Percentiles rank a stretch among this genome's conserved stretches.
phyloP scores from a whole-genome alignment of 2,797 vertebrate species.

The Balearica regulorum region DNA sequence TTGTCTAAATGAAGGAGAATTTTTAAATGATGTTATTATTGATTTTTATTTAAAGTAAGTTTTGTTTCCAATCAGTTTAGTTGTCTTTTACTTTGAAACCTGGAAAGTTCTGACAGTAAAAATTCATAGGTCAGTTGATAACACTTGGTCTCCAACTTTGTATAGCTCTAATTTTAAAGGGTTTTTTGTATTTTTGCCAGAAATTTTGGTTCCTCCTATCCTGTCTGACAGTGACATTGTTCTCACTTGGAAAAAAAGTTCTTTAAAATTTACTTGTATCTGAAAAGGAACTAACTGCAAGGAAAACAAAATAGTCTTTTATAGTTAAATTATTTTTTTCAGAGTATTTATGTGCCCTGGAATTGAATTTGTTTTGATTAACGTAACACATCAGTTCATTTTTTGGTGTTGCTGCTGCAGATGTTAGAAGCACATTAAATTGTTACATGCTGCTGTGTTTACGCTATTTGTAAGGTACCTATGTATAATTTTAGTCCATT shows the following conservation, averaged over 20 bases:
- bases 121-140: neutral
- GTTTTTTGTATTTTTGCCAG: neutral
- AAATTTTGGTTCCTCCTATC: neutral
- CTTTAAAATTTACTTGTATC: neutral
- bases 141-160: neutral
- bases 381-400: neutral
- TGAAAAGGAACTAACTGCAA: neutral
- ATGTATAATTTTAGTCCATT: neutral
- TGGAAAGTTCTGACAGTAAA: neutral
- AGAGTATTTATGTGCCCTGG: neutral
- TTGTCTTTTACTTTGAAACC: neutral
- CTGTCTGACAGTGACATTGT: neutral
- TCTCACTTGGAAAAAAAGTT: neutral
- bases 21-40: constrained; percentile 98
- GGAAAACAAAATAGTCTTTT: neutral
- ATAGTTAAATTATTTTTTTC: neutral
- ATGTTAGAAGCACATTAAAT: neutral
- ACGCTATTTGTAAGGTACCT: rapidly evolving
- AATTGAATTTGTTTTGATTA: neutral
- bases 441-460: neutral
- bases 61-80: neutral
- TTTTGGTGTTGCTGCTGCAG: neutral
- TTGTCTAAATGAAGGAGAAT: constrained; percentile 96
- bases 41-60: constrained; percentile 99
- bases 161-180: neutral